Evolutionary conservation across 2,113 vertebrate genomes (phyloP).

Genomic region (Oryzias celebensis): DNA sequence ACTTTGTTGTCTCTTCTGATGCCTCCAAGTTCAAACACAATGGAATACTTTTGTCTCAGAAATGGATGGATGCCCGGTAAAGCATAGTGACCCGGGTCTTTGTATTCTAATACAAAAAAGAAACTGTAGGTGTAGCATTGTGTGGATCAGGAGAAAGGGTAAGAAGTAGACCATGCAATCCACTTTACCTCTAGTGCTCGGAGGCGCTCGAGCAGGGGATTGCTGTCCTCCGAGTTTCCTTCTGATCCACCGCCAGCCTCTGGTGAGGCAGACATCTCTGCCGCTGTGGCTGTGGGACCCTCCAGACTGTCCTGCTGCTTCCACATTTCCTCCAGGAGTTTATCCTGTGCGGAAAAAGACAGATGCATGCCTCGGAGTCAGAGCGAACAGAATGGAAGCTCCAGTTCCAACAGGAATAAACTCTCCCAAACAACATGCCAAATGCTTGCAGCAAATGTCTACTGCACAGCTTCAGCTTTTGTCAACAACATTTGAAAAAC

Average conservation of each 20-base stretch:
- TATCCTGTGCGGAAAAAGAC: conserved; percentile 75
- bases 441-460: not conserved
- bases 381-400: conserved; percentile 13
- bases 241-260: conserved; percentile 66
- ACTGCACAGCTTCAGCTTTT: not conserved
- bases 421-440: conserved; percentile 4
- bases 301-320: conserved; percentile 81
- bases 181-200: conserved; percentile 84
- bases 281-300: conserved; percentile 44
- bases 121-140: not conserved
- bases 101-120: no score
- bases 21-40: no score
- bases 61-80: no score
- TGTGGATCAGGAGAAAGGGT: not conserved
- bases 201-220: conserved; percentile 82
- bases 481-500: not conserved
- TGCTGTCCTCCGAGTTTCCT: conserved; percentile 80
- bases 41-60: no score
- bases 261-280: conserved; percentile 18
- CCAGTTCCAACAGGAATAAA: conserved; percentile 16
- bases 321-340: conserved; percentile 84
- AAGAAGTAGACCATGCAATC: conserved; percentile 15
- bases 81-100: no score
- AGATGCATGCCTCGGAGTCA: conserved; percentile 31
- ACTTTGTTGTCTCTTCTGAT: no score